Evolutionary conservation across 2,113 vertebrate species (phyloP), one percentile per base, ranked within the genome.

Genomic region (Nannobrachium achirus): DNA sequence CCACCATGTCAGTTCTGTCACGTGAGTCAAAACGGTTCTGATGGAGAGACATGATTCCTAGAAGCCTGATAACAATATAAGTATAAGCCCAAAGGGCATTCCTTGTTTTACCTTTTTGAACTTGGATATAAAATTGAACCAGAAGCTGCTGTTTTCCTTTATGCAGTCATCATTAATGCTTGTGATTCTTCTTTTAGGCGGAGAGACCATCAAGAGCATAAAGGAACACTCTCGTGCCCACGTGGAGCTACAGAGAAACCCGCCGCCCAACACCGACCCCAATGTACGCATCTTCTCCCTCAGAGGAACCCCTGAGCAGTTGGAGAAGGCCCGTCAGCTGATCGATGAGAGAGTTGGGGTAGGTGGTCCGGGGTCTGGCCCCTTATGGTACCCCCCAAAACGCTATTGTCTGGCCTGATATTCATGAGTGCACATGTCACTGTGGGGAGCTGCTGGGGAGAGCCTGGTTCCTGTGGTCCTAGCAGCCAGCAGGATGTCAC

Each of bases 131-230:
- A 33, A 33, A 33, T 33, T 33, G 1, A 33, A 33, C 3, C 25
- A 33, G 25, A 1, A 4, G 25, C 25, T 33, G 25, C 25, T 2
- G 25, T 33, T 33, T n/a, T 33, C 25, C 33, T 13, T 51, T 10
- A 10, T 56, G 3, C 25, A 7, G 16, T 39, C 39, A 40, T 9
- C 20, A 8, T 3, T 10, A 10, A 33, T 56, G n/a, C 20, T 19
- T 44, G n/a, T n/a, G 38, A n/a, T 42, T 5, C 2, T 50, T 18
- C 66, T 33, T 73, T 6, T 86, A 99, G 97, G 98, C 71, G 98
- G 98, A 1, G 98, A 99, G 88, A 98, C 94, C 86, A 99, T 99
- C 90, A 99, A 99, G 84, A 98, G 93, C 92, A 99, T 99, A 86
- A 99, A 99, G 74, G 96, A 99, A 90, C 97, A 98, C 84, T 98